Percentiles rank a stretch among this genome's conserved stretches.
These are phyloP conservation scores for Drosophila anomelani DNA, from an alignment of 2,888 invertebrate genomes.

Conservation along the genomic window DNA sequence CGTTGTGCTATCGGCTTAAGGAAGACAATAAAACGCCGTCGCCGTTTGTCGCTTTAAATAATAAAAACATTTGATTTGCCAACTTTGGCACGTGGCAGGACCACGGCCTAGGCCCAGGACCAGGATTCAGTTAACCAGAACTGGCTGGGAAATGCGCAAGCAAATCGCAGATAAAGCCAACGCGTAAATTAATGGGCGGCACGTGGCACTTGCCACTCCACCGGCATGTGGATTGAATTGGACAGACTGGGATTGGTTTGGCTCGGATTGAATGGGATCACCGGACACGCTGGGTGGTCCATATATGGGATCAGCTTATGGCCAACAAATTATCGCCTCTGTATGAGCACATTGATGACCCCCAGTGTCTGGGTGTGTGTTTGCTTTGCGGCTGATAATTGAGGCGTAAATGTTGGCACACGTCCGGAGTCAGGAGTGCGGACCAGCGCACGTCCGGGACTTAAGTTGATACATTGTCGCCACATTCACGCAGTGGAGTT, in stretches of 20 bases:
- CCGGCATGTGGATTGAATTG: slow-evolving; percentile 20
- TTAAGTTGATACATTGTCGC: slow-evolving; percentile 53
- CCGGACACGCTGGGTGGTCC: slow-evolving; percentile 71
- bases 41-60: slow-evolving; percentile 77
- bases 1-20: slow-evolving; percentile 54
- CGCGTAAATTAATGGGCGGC: slow-evolving; percentile 83
- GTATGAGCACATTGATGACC: slow-evolving; percentile 33
- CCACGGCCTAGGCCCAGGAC: slow-evolving; percentile 8
- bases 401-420: slow-evolving; percentile 79
- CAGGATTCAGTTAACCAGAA: slow-evolving; percentile 8
- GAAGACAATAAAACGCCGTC: slow-evolving; percentile 73
- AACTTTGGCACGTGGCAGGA: slow-evolving; percentile 72
- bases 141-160: slow-evolving; percentile 66
- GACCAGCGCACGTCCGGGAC: slow-evolving; percentile 20
- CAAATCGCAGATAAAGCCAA: slow-evolving; percentile 74
- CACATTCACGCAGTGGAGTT: slow-evolving; percentile 36
- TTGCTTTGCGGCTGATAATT: slow-evolving; percentile 64
- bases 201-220: slow-evolving; percentile 70
- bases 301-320: slow-evolving; percentile 64
- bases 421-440: slow-evolving; percentile 46
- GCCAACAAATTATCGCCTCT: slow-evolving; percentile 69
- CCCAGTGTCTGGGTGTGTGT: slow-evolving; percentile 20
- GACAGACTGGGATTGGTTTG: slow-evolving; percentile 21
- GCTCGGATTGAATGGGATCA: slow-evolving; percentile 28
- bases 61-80: slow-evolving; percentile 82